A percentile compares a stretch with the other conserved stretches of the same genome.
Evolutionary conservation across 2,113 vertebrate species (phyloP).

Genomic region (Lutjanus erythropterus): DNA sequence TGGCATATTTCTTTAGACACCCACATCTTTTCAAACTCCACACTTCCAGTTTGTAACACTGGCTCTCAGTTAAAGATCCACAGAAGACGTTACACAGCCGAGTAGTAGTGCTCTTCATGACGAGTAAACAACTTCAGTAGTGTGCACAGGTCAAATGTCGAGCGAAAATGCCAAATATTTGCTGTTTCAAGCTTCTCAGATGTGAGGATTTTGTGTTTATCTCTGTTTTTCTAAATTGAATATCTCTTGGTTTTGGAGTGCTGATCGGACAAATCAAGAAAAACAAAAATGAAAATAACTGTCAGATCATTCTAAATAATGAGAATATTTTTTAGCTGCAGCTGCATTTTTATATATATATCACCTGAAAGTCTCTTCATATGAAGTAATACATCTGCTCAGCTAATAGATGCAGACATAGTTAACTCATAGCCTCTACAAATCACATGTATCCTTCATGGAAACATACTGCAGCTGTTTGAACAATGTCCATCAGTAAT

Average conservation of each 20-base stretch:
- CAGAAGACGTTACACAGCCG: not conserved
- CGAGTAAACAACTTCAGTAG: not conserved
- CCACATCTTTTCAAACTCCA: not conserved
- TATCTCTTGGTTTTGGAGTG: not conserved
- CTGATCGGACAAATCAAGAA: too few species aligned
- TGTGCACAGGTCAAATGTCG: not conserved
- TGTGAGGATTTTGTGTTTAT: not conserved
- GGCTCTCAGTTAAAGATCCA: not conserved
- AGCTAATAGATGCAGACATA: not conserved
- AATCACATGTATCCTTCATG: conserved; percentile 30
- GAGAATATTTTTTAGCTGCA: not conserved
- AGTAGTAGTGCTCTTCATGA: not conserved
- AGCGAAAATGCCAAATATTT: not conserved
- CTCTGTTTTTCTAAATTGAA: not conserved
- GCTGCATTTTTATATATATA: not conserved
- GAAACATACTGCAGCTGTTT: not conserved
- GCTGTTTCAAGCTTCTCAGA: not conserved
- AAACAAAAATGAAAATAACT: not conserved
- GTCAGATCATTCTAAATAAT: not conserved
- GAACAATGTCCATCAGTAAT: not conserved
- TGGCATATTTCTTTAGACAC: not conserved
- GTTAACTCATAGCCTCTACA: not conserved
- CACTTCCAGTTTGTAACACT: not conserved
- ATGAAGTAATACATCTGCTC: not conserved
- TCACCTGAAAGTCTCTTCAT: not conserved